These are phyloP conservation scores for Meteorus cinctellus DNA, from an alignment of 2,888 invertebrate genomes.

Conservation along the genomic window DNA sequence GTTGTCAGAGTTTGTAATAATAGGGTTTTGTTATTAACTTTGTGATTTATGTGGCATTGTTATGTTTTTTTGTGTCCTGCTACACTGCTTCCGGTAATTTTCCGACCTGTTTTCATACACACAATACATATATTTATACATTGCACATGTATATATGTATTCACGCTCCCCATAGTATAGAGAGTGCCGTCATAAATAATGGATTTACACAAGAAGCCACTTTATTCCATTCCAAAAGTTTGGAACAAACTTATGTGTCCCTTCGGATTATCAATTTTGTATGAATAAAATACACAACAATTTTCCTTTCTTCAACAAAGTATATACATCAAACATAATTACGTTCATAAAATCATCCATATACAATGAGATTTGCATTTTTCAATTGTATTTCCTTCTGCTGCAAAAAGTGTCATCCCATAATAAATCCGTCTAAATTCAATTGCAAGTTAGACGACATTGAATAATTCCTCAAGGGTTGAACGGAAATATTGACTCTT, in stretches of 20 bases:
- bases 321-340: background rate
- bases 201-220: slow-evolving; percentile 43
- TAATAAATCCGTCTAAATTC: no score
- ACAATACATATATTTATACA: background rate
- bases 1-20: background rate
- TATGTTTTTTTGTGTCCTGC: slow-evolving; percentile 6
- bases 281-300: background rate
- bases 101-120: background rate
- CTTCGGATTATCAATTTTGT: slow-evolving; percentile 6
- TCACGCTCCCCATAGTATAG: background rate
- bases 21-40: background rate
- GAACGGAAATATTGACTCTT: no score
- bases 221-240: slow-evolving; percentile 37
- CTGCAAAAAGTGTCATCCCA: no score
- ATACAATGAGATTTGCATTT: no score
- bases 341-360: no score
- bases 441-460: no score
- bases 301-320: background rate
- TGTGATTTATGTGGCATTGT: slow-evolving; percentile 2
- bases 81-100: slow-evolving; percentile 17
- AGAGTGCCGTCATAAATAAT: slow-evolving; percentile 37
- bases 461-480: no score
- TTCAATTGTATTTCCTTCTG: no score
- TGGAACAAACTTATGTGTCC: slow-evolving; percentile 25
- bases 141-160: background rate